Base-by-base conservation (phyloP, 2,797 vertebrate genomes). In the Simalia tracyae region DNA sequence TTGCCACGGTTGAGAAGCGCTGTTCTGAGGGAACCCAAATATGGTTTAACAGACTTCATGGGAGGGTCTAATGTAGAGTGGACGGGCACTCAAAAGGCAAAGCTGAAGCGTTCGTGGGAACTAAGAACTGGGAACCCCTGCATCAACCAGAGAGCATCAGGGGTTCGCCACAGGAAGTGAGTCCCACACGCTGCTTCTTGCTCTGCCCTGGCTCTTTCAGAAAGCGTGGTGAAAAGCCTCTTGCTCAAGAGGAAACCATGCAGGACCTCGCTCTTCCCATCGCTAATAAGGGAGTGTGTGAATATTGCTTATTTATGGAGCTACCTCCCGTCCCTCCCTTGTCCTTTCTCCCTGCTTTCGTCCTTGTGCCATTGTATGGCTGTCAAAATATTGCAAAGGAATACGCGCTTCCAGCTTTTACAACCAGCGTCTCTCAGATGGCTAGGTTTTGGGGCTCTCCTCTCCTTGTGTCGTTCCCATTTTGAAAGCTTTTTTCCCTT, bases 171-270 rank as follows among this genome's bases (percentile, higher is more conserved):
- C 1, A 31, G 0, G 15, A 72, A 72, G n/a, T 0, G 66, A 72
- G 14, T 36, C 66, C n/a, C 2, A 2, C 2, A 0, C 7, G n/a
- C 1, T 0, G 66, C 14, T 5, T 5, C 66, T 68, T 68, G 5
- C 10, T 68, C 63, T 66, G 28, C 64, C 28, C 64, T 12, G 28
- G 28, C 64, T 68, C n/a, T 31, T 14, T 72, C n/a, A 1, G 15
- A 36, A 72, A 72, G n/a, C 66, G 0, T 1, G 2, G 66, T 36
- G 66, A 17, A 72, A 36, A 72, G 2, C 5, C 31, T 31, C 2
- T 15, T 72, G n/a, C n/a, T 72, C 14, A 1, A 15, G 14, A 72
- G 66, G 14, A 72, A 36, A n/a, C n/a, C 31, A 17, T 14, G 66
- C 66, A 17, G 15, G n/a, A 31, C 14, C 11, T 31, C n/a, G 28